Evolutionary conservation across 2,113 vertebrate species (phyloP), one percentile per base, ranked within the genome.

Genomic region (Rynchops niger): DNA sequence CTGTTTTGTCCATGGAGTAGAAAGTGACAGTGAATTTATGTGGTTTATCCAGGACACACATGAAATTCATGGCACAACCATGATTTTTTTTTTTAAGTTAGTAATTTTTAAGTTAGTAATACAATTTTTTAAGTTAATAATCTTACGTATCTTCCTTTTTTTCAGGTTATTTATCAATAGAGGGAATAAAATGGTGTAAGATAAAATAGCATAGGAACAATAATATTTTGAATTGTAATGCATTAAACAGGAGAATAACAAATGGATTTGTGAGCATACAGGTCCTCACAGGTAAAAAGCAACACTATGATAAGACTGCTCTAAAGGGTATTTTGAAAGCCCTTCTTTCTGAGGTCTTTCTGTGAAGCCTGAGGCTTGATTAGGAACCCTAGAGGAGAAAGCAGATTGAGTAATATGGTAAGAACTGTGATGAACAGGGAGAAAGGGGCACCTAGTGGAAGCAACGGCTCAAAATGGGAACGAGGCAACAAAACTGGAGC

Each of bases 1-100:
- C 5, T 79, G 6, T 49, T 94, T 91, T 67, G 17, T 12, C 49
- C 6, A 2, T 10, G 9, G 6, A 5, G 9, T 45, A 62, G 45
- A 66, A 76, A 45, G 8, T 70, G 42, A 52, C 34, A 84, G 7
- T 0, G 6, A 83, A 58, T 9, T 34, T 61, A 47, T 0, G 0
- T 30, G 11, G 25, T 61, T 77, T 73, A 63, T 56, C 16, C 23
- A 65, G 38, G 18, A 42, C 8, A 69, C 9, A 63, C 2, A 42
- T 14, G 4, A 73, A 80, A 72, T 63, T 61, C 0, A 3, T 65
- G 7, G 26, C 13, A 59, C 9, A 65, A 47, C 1, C 13, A 94
- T 49, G 43, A 56, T 11, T 30, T 50, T 42, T 42, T 42, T 63
- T 45, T 45, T 45, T 45, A 29, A 27, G 30, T n/a, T 52, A 20